Conservation (phyloP, 2,797 vertebrate species). For the Pelodytes ibericus region DNA sequence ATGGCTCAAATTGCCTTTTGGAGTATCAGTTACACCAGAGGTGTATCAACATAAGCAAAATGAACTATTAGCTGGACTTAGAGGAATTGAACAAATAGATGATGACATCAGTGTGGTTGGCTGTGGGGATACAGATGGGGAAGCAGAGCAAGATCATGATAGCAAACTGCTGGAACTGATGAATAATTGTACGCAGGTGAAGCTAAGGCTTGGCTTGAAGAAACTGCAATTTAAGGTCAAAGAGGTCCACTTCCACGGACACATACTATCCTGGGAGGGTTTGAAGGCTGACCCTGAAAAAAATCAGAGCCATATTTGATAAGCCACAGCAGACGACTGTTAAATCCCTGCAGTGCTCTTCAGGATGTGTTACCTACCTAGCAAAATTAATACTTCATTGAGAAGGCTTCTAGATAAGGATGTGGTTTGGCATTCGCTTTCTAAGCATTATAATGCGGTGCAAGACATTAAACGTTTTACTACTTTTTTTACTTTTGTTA, state of each 20-base stretch:
- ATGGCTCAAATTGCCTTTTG: conserved; percentile 51
- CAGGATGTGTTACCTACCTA: conserved; percentile 33
- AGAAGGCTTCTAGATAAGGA: conserved; percentile 22
- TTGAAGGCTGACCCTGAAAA: neutral
- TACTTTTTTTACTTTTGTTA: too few species aligned
- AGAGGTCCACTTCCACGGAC: neutral
- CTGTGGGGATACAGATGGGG: conserved; percentile 33
- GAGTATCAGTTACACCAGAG: conserved; percentile 36
- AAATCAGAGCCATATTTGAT: neutral
- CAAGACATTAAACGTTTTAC: neutral
- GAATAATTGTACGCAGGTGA: conserved; percentile 19
- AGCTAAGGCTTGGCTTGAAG: neutral
- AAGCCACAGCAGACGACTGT: neutral
- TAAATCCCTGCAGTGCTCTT: neutral
- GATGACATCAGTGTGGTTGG: conserved; percentile 30
- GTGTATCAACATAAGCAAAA: conserved; percentile 26
- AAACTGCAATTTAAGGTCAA: neutral
- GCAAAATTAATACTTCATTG: conserved; percentile 46
- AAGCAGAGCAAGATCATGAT: conserved; percentile 33
- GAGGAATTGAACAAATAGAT: conserved; percentile 36
- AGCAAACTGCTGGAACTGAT: conserved; percentile 29
- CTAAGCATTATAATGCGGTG: neutral
- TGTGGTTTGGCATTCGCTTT: neutral
- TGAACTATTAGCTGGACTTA: conserved; percentile 36
- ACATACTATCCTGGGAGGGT: neutral